Base-by-base conservation (phyloP, 2,113 vertebrate genomes). In the Eretmochelys imbricata region DNA sequence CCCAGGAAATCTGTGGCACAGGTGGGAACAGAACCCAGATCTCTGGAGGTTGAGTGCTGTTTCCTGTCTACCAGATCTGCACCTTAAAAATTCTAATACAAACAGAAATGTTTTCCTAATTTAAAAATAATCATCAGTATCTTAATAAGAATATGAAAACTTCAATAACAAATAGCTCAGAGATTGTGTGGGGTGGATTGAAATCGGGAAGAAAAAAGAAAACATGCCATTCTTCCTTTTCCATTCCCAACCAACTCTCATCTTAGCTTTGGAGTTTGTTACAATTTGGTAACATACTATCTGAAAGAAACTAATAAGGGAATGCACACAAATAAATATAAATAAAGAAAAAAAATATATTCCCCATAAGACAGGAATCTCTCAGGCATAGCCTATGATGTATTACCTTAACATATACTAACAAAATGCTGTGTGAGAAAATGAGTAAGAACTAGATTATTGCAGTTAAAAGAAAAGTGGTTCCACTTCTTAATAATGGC, bases 11-110 rank as follows among this genome's bases (percentile, higher is more conserved):
- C 38, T 76, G 31, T 69, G 72, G 22, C 72, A 76, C 38, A 76
- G 29, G 1, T 0, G 3, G 4, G 10, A 50, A 22, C 5, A 2
- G 53, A 1, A 20, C 42, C 38, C n/a, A 6, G 14, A 1, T 6
- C 11, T 51, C 55, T 5, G 0, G 29, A 19, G 9, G 29, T 22
- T 38, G 9, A 75, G 38, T 46, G 14, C 16, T 69, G 35, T 69
- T 31, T 38, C 38, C 22, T 42, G 12, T n/a, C 72, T 42, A 76
- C 57, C 57, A 29, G 6, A 14, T 6, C 27, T 49, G 78, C 10
- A 0, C 35, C 35, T 0, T n/a, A 9, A 62, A 72, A 25, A 76
- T 76, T 24, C 5, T 25, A 46, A 46, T 76, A 76, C 38, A 46
- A 75, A 42, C 10, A 46, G 38, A 38, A 76, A 76, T 76, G 22